Evolutionary conservation across 2,113 vertebrate genomes (phyloP).

Genomic region (Cinclus cinclus): DNA sequence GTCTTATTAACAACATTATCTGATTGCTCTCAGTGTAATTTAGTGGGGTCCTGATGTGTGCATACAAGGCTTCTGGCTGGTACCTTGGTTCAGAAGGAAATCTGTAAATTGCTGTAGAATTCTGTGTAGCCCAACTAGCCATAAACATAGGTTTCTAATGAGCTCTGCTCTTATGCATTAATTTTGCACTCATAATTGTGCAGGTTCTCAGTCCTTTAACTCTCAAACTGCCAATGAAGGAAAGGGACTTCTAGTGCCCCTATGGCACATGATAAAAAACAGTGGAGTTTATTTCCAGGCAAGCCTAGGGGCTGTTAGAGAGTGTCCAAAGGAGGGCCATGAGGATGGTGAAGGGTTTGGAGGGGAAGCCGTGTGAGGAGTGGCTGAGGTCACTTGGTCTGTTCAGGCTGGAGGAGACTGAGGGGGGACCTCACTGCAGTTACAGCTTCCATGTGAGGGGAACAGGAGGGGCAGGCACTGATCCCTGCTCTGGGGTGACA

Average conservation of each 20-base stretch:
- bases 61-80: constrained; percentile 41
- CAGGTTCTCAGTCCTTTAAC: not conserved
- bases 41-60: constrained; percentile 65
- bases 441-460: rapidly evolving
- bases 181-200: not conserved
- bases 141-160: not conserved
- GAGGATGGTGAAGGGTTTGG: too few relatives aligned
- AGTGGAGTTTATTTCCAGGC: not conserved
- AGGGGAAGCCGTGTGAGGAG: not conserved
- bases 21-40: constrained; percentile 73
- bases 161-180: not conserved
- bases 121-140: not conserved
- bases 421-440: not conserved
- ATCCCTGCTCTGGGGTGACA: too few relatives aligned
- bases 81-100: constrained; percentile 22
- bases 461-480: not conserved
- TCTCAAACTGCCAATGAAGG: not conserved
- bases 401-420: not conserved
- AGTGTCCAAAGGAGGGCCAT: not conserved
- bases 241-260: not conserved
- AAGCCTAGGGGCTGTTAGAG: not conserved
- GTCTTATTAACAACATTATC: constrained; percentile 71
- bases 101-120: constrained; percentile 8
- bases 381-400: not conserved
- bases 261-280: not conserved